Percentiles rank a stretch among this genome's conserved stretches.
phyloP scores from a whole-genome alignment of 2,797 vertebrate species.

The Malurus splendens region DNA sequence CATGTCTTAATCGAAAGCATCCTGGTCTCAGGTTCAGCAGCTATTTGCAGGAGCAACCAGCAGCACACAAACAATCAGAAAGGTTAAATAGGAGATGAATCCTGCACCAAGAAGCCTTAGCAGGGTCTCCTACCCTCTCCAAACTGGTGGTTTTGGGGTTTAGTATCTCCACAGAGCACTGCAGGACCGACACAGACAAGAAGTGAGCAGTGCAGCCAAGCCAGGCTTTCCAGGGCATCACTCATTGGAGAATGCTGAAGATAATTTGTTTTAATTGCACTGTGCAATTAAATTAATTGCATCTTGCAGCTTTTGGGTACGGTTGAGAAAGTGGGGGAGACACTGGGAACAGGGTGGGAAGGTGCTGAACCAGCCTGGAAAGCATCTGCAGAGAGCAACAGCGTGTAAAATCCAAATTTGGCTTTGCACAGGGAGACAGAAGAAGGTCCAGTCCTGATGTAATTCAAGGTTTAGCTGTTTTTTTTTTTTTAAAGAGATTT shows the following conservation, averaged over 20 bases:
- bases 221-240: not conserved
- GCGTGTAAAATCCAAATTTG: not conserved
- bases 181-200: not conserved
- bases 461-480: not conserved
- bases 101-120: not conserved
- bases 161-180: not conserved
- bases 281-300: not conserved
- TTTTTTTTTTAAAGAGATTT: not conserved
- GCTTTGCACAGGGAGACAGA: not conserved
- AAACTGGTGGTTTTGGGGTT: fast-evolving
- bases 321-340: not conserved
- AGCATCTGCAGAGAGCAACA: not conserved
- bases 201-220: not conserved
- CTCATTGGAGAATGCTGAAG: not conserved
- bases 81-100: not conserved
- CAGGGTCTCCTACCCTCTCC: not conserved
- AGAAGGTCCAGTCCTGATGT: not conserved
- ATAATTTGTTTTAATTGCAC: not conserved
- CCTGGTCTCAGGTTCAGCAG: constrained; percentile 6
- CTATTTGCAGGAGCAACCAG: constrained; percentile 16
- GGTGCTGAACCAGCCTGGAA: not conserved
- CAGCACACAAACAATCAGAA: not conserved
- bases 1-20: constrained; percentile 40
- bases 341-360: not conserved
- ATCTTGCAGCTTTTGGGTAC: not conserved